phyloP scores from a whole-genome alignment of 2,888 invertebrate species.

The Lymantria dispar region DNA sequence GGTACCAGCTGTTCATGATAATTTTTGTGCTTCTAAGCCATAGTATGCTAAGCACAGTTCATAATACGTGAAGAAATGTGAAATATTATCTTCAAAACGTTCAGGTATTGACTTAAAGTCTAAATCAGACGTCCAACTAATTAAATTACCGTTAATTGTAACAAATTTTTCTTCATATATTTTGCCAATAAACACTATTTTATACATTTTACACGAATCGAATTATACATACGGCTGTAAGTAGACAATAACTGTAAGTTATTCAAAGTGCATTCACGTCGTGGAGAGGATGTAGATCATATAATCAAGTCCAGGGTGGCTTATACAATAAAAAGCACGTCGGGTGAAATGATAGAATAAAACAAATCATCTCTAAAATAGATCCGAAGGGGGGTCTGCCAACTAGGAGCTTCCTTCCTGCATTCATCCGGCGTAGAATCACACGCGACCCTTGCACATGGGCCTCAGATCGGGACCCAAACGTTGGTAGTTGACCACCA shows the following conservation, averaged over 20 bases:
- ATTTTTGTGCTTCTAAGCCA: too few species aligned
- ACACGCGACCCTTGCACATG: slow-evolving; percentile 66
- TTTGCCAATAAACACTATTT: too few species aligned
- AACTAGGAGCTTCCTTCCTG: slow-evolving; percentile 82
- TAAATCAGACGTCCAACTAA: too few species aligned
- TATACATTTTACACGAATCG: too few species aligned
- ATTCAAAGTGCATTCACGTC: background rate
- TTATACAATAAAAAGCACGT: slow-evolving; percentile 37
- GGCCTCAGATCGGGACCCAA: slow-evolving; percentile 28
- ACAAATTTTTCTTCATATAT: too few species aligned
- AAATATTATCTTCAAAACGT: too few species aligned
- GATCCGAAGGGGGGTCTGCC: slow-evolving; percentile 77
- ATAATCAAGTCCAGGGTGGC: slow-evolving; percentile 7
- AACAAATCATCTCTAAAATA: slow-evolving; percentile 77
- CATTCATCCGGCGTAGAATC: slow-evolving; percentile 75
- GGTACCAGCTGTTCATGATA: too few species aligned
- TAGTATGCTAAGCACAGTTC: too few species aligned
- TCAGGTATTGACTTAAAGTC: too few species aligned
- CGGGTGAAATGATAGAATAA: slow-evolving; percentile 60
- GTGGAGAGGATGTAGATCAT: background rate
- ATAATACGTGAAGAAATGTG: too few species aligned
- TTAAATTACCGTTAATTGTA: too few species aligned
- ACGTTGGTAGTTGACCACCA: slow-evolving; percentile 47
- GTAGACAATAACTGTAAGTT: background rate
- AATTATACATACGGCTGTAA: too few species aligned